phyloP scores from a whole-genome alignment of 2,888 invertebrate species.

The Synergus gifuensis region DNA sequence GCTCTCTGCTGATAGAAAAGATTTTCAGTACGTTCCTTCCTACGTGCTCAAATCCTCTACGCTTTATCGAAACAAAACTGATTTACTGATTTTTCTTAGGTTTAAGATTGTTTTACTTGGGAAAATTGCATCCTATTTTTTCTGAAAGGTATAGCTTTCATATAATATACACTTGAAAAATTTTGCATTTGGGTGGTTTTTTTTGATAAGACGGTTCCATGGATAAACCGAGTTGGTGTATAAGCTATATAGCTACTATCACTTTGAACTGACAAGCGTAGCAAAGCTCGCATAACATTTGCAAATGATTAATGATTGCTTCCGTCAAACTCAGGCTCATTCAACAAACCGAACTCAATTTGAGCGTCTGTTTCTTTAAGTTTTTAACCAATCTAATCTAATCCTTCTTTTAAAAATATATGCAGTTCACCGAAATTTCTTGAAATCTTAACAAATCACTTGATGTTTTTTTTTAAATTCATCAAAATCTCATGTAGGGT shows the following conservation, averaged over 20 bases:
- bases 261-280: conserved; percentile 53
- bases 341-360: conserved; percentile 61
- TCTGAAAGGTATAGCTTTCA: background rate
- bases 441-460: no score
- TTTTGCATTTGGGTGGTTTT: conserved; percentile 48
- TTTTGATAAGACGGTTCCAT: conserved; percentile 62
- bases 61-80: background rate
- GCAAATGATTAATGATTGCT: conserved; percentile 62
- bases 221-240: conserved; percentile 53
- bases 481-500: no score
- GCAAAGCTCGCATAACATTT: conserved; percentile 59
- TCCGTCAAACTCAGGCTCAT: conserved; percentile 45
- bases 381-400: no score
- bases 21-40: conserved; percentile 1
- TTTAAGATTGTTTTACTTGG: background rate
- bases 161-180: background rate
- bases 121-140: background rate
- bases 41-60: background rate
- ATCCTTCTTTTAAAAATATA: no score
- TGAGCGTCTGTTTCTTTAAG: no score
- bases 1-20: background rate
- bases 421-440: no score
- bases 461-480: no score
- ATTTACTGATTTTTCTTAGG: conserved; percentile 3
- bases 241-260: conserved; percentile 43